These are phyloP conservation scores for Artemisiospiza belli DNA, from an alignment of 2,113 vertebrate genomes.

Conservation along the genomic window DNA sequence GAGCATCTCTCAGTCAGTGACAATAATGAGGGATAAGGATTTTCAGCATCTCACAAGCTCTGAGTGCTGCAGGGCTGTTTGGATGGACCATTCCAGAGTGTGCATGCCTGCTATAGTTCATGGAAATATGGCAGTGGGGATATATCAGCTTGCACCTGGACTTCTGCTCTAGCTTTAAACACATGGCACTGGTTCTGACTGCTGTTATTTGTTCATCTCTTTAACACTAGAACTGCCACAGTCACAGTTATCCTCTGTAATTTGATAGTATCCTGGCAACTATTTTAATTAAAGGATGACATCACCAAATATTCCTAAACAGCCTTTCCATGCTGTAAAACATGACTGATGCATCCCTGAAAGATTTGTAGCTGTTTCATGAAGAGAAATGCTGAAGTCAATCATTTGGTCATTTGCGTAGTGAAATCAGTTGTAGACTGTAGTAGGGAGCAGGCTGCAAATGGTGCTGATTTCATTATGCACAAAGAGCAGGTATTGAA, in stretches of 20 bases:
- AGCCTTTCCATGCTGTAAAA: background rate
- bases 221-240: background rate
- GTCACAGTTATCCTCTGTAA: background rate
- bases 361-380: constrained; percentile 19
- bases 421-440: constrained; percentile 11
- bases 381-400: constrained; percentile 27
- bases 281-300: background rate
- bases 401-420: constrained; percentile 11
- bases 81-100: background rate
- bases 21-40: background rate
- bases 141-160: background rate
- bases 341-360: background rate
- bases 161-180: background rate
- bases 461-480: constrained; percentile 28
- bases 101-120: background rate
- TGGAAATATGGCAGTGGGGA: background rate
- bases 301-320: background rate
- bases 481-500: constrained; percentile 50
- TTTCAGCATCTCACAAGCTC: background rate
- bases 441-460: constrained; percentile 46
- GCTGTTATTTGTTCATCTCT: background rate
- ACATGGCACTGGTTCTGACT: background rate
- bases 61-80: background rate
- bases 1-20: background rate
- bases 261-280: constrained; percentile 45